Base-by-base conservation (phyloP, 2,797 vertebrate genomes). In the Vultur gryphus region DNA sequence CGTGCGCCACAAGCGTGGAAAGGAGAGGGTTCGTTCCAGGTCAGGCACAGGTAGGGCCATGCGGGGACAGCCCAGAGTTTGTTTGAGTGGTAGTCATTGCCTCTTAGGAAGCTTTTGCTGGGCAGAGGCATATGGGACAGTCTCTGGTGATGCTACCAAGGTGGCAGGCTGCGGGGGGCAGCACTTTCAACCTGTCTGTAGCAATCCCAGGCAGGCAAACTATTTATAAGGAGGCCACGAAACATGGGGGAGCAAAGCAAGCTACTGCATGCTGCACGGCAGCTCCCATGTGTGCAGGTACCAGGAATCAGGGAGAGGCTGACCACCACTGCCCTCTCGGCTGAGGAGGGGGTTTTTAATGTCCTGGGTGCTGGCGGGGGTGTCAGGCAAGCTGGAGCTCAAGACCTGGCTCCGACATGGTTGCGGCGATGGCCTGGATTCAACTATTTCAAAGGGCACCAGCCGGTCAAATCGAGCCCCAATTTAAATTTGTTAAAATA, bases 401-500 rank as follows among this genome's bases (percentile, higher is more conserved):
- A 0, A 87, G 33, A 55, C 16, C 57, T 73, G 85, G 76, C 87
- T 90, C 67, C 1, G 6, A 10, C 12, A 7, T 16, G 43, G 81
- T 66, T 95, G 87, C 0, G 7, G 82, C 4, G 1, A 35, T 93
- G 94, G 96, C 89, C 29, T 44, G 48, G 57, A 69, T 93, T 95
- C 95, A 96, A 95, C 79, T 96, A 96, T 97, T 96, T 84, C 65
- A 84, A 93, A 97, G 96, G 96, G 82, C 87, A 90, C 61, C 0
- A 3, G 65, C 54, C 6, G 29, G 95, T 96, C 89, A 95, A 65
- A 87, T 75, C 16, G 1, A 92, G 76, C 33, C 89, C 91, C 91
- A 92, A 96, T 97, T 96, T 96, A 96, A 94, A 96, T 93, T 86
- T 78, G 91, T 93, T 96, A 96, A 97, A 97, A 97, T 96, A 97